These are phyloP conservation scores for Urocolius indicus DNA, from an alignment of 2,113 vertebrate species.

Conservation along the genomic window DNA sequence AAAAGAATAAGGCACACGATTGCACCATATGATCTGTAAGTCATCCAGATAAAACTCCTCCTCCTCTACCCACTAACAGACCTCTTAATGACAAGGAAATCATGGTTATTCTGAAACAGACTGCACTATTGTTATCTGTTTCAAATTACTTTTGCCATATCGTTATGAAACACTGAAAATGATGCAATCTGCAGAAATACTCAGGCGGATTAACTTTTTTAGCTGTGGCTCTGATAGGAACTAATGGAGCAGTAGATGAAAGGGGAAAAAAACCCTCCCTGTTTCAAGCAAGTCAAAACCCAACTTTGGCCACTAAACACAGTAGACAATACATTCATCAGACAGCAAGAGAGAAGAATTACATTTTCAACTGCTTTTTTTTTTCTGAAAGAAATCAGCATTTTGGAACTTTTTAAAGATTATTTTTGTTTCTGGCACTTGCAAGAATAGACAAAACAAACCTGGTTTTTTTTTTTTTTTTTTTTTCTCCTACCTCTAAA, in stretches of 20 bases:
- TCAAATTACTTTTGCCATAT: conserved; percentile 35
- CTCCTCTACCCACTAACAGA: conserved; percentile 30
- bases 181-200: conserved; percentile 70
- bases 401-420: background rate
- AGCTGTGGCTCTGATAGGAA: background rate
- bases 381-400: background rate
- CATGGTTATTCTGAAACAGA: conserved; percentile 51
- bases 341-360: background rate
- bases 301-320: background rate
- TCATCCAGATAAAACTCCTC: conserved; percentile 42
- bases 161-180: conserved; percentile 65
- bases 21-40: conserved; percentile 46
- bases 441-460: conserved; percentile 38
- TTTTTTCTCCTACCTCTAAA: conserved; percentile 7
- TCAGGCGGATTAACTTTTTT: background rate
- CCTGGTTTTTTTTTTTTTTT: background rate
- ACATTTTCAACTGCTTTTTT: background rate
- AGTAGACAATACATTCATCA: background rate
- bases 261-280: background rate
- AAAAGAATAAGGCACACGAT: background rate
- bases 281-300: background rate
- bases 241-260: conserved; percentile 1
- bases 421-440: conserved; percentile 28
- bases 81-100: conserved; percentile 54
- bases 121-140: conserved; percentile 61